A percentile compares a stretch with the other conserved stretches of the same genome.
Evolutionary conservation across 2,113 vertebrate genomes (phyloP).

Genomic region (Nyctereutes procyonoides): DNA sequence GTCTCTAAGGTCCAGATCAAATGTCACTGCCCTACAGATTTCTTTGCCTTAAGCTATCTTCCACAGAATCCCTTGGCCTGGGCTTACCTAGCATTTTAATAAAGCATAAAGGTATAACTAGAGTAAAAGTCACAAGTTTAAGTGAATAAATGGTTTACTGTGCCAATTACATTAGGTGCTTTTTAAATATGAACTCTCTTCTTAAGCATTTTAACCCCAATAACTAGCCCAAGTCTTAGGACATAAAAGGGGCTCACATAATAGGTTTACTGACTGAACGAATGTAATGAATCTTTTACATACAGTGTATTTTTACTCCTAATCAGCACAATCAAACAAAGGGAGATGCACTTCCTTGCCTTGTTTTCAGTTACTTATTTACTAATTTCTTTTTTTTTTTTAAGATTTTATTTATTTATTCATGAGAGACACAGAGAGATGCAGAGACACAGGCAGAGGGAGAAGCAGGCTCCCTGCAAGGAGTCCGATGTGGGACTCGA

Average conservation of each 20-base stretch:
- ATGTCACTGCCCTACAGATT: background rate
- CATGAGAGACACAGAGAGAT: too few species aligned
- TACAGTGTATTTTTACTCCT: background rate
- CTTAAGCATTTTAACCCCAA: background rate
- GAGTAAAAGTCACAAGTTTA: background rate
- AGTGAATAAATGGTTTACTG: background rate
- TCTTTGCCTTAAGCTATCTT: background rate
- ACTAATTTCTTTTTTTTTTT: background rate
- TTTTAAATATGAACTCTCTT: background rate
- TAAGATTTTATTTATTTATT: too few species aligned
- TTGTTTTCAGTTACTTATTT: background rate
- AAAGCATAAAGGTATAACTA: background rate
- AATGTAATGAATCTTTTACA: constrained; percentile 7
- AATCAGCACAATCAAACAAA: background rate
- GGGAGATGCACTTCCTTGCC: background rate
- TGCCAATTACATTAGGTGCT: background rate
- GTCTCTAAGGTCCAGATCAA: background rate
- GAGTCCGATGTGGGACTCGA: too few species aligned
- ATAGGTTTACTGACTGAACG: background rate
- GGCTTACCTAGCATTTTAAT: background rate
- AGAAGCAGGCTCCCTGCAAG: too few species aligned
- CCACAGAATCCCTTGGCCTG: background rate
- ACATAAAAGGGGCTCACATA: background rate
- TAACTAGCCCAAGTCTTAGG: background rate
- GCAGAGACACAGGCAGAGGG: too few species aligned